Evolutionary conservation across 2,113 vertebrate genomes (phyloP).

Genomic region (Corythoichthys intestinalis): DNA sequence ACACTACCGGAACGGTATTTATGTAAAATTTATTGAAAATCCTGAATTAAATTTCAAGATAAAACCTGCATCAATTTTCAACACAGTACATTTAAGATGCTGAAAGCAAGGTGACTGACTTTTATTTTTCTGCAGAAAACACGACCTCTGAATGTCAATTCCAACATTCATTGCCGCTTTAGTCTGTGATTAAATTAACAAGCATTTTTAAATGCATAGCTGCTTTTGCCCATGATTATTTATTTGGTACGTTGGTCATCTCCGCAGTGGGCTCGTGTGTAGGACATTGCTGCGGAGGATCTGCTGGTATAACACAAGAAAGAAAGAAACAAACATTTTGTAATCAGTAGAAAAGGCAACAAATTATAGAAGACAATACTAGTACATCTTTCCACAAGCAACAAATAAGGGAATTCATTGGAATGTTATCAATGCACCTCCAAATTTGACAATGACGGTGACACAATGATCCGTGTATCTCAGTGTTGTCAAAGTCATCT

Average conservation of each 20-base stretch:
- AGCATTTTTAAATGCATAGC: neutral
- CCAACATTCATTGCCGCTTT: neutral
- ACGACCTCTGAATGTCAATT: neutral
- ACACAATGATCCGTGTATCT: conserved; percentile 19
- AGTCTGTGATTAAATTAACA: conserved; percentile 1
- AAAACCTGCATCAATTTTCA: neutral
- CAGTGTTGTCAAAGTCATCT: neutral
- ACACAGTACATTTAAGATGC: neutral
- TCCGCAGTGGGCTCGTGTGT: conserved; percentile 28
- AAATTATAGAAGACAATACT: neutral
- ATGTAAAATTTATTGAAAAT: neutral
- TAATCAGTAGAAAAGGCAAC: neutral
- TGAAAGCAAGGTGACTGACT: neutral
- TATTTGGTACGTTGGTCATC: conserved; percentile 6
- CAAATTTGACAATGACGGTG: neutral
- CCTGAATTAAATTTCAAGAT: neutral
- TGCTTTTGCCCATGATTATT: neutral
- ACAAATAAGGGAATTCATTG: conserved; percentile 1
- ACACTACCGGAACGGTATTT: neutral
- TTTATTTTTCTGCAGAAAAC: neutral
- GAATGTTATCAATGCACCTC: conserved; percentile 17
- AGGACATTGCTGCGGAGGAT: conserved; percentile 5
- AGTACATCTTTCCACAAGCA: neutral
- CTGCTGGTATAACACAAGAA: conserved; percentile 13
- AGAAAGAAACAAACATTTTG: conserved; percentile 3